Evolutionary conservation across 2,888 invertebrate species (phyloP).

Genomic region (Vesta saturnalis): DNA sequence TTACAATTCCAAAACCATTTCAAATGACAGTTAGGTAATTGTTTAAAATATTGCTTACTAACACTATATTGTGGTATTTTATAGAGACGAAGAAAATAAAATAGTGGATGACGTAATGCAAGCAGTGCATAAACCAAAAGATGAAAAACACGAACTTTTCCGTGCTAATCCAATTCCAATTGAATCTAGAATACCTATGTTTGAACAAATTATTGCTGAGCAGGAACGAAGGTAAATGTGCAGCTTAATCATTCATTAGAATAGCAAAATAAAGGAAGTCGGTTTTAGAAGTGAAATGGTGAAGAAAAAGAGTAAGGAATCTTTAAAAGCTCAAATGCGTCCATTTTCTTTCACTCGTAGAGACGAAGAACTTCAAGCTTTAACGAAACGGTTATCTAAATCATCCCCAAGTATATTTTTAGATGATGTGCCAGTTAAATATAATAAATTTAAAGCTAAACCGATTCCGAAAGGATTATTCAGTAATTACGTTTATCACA

Average conservation of each 20-base stretch:
- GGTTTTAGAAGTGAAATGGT: constrained; percentile 66
- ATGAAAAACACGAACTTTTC: constrained; percentile 65
- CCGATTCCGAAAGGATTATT: constrained; percentile 77
- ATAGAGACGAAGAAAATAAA: constrained; percentile 73
- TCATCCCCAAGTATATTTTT: constrained; percentile 59
- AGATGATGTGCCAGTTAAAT: constrained; percentile 60
- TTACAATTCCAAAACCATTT: constrained; percentile 75
- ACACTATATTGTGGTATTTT: constrained; percentile 29
- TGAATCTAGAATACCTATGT: constrained; percentile 76
- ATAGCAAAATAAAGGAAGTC: constrained; percentile 3
- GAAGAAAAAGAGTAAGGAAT: constrained; percentile 70
- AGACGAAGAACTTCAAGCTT: constrained; percentile 65
- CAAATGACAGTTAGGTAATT: constrained; percentile 74
- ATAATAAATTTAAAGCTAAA: constrained; percentile 71
- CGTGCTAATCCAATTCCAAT: constrained; percentile 73
- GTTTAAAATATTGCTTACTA: neutral
- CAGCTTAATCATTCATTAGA: neutral
- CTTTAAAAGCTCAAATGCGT: constrained; percentile 71
- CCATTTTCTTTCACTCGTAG: constrained; percentile 72
- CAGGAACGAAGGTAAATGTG: constrained; percentile 72
- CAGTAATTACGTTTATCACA: constrained; percentile 75
- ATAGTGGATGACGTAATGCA: constrained; percentile 65
- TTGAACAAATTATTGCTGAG: constrained; percentile 76
- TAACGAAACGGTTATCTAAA: constrained; percentile 57
- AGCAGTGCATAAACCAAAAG: constrained; percentile 52